These are phyloP conservation scores for Drosophila pseudoobscura DNA, from an alignment of 1,140 invertebrate species.

Conservation along the genomic window DNA sequence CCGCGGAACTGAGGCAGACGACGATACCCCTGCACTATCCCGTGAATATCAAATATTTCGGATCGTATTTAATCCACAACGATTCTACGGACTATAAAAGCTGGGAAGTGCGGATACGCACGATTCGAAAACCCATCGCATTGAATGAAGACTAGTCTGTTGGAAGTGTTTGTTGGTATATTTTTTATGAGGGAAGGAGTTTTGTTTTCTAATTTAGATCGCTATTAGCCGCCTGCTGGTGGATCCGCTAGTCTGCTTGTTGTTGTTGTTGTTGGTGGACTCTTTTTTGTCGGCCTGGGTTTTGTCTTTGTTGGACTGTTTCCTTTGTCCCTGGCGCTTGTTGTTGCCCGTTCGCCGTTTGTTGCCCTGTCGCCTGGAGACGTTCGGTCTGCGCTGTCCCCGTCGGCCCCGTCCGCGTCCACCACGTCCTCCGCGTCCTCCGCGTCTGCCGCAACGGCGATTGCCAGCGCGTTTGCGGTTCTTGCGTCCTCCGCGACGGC, in stretches of 20 bases:
- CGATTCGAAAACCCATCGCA: too few relatives aligned
- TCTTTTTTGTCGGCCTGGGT: too few relatives aligned
- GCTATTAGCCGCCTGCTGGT: constrained; percentile 1
- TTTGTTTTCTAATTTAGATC: neutral
- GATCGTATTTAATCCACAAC: constrained; percentile 13
- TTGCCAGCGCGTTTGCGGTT: constrained; percentile 26
- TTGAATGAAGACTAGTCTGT: neutral
- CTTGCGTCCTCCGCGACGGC: constrained; percentile 10
- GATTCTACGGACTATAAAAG: constrained; percentile 1
- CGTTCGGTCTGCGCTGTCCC: constrained; percentile 21
- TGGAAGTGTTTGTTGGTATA: neutral
- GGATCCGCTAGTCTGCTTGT: constrained; percentile 12
- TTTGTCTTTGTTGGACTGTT: neutral
- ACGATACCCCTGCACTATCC: neutral
- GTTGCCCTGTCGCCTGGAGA: constrained; percentile 21
- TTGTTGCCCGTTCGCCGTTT: constrained; percentile 16
- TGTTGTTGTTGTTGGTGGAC: constrained; percentile 5
- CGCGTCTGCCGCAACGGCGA: constrained; percentile 23
- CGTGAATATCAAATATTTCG: constrained; percentile 23
- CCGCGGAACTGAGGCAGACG: neutral
- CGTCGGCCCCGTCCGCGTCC: constrained; percentile 23
- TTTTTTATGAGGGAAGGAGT: neutral
- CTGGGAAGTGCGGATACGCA: neutral
- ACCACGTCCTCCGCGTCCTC: constrained; percentile 4
- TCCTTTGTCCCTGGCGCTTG: constrained; percentile 24